A percentile compares a stretch with the other conserved stretches of the same genome.
Conservation (phyloP, 2,797 vertebrate species). For the Mastacembelus armatus region DNA sequence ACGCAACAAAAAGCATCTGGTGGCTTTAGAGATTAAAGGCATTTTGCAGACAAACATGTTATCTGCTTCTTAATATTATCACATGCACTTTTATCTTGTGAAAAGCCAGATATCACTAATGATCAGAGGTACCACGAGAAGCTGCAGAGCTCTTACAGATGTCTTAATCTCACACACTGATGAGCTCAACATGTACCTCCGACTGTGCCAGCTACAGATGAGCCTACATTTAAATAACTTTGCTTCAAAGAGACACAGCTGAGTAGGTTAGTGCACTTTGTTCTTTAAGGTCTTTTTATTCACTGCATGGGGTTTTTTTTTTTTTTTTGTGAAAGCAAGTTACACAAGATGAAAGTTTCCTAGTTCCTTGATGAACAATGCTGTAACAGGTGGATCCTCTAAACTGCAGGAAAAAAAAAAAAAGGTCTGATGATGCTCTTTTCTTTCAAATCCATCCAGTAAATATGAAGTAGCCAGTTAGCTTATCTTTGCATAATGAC, state of each 20-base stretch:
- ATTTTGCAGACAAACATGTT: constrained; percentile 29
- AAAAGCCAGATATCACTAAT: constrained; percentile 46
- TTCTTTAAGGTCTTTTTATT: constrained; percentile 22
- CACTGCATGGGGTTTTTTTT: no score
- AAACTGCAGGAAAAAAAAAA: not conserved
- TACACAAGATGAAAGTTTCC: not conserved
- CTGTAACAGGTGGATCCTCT: not conserved
- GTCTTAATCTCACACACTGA: constrained; percentile 38
- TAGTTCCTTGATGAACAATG: not conserved
- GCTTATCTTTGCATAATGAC: not conserved
- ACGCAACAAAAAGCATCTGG: constrained; percentile 22
- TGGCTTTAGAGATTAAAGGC: constrained; percentile 50
- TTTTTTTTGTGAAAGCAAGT: constrained; percentile 15
- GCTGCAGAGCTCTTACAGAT: constrained; percentile 29
- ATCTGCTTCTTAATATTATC: constrained; percentile 54
- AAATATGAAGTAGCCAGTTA: not conserved
- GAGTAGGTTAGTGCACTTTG: constrained; percentile 20
- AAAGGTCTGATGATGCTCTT: no score
- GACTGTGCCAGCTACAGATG: constrained; percentile 13
- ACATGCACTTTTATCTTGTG: constrained; percentile 47
- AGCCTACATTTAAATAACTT: constrained; percentile 26
- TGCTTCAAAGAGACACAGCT: constrained; percentile 14
- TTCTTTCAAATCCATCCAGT: not conserved
- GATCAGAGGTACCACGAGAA: constrained; percentile 49
- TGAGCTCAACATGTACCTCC: constrained; percentile 17